Base-by-base conservation (phyloP, 2,113 vertebrate genomes). In the Pseudolaguvia tuberculata region DNA sequence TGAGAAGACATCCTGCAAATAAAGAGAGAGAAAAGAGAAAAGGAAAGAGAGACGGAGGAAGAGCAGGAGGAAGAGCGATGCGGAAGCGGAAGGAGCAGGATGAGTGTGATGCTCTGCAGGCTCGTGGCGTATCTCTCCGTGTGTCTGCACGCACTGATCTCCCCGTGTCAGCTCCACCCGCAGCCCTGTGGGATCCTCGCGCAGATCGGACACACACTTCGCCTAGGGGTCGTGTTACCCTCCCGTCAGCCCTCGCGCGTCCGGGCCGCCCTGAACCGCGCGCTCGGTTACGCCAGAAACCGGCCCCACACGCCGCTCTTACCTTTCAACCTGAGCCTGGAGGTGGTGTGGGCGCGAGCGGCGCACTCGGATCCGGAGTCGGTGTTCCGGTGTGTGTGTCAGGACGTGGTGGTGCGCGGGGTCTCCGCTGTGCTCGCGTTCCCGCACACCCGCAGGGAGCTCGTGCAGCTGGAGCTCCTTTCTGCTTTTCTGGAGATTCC, bases 391-490 rank as follows among this genome's bases (percentile, higher is more conserved):
- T 92, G 92, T 84, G 78, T 93, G 58, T 96, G 95, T 82, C 90
- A 91, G 84, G 90, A 90, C 42, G 86, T 97, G 86, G 91, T 87
- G 77, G 90, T 88, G 61, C 90, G 91, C 12, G 94, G 94, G 53
- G 93, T 94, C 80, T 90, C 90, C 12, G 94, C 93, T 1, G 85
- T 94, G 79, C 85, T 96, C 51, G 94, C 95, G 7, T 94, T 97
- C 83, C 94, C 95, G 10, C 92, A 93, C 75, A 91, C 90, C 80
- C 89, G 88, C 25, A 91, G 92, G 52, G 94, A 96, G 88, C 88
- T 97, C 76, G 90, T 94, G 82, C 94, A 95, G 87, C 83, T 96
- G 91, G 94, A 95, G 73, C 96, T 98, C 87, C 88, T 98, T 81
- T 93, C 94, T 20, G 88, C 93, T 25, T 91, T 93, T 78, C 84